Evolutionary conservation across 2,113 vertebrate genomes (phyloP), one percentile per base, ranked within the genome.

Genomic region (Colinus virginianus): DNA sequence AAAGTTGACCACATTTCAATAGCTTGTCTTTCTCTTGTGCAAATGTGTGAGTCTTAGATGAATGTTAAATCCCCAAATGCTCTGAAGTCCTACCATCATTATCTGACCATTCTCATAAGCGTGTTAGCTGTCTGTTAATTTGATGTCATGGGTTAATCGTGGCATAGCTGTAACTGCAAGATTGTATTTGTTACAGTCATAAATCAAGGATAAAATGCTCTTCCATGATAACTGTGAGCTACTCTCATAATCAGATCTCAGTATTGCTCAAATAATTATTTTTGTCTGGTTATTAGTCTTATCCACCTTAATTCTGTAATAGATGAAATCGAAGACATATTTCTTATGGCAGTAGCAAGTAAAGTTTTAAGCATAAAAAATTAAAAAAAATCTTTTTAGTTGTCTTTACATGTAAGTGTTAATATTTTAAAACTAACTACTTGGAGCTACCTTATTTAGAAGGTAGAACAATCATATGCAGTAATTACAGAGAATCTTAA

Each of bases 231-330:
- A 6, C 34, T 28, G 49, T 72, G 76, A 95, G 66, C 40, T 90
- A 58, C 88, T 86, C 76, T 38, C 55, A 32, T 53, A 71, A 28
- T 88, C 69, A 86, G 62, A 84, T 88, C 66, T 62, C 49, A 48
- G 26, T 28, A 78, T 79, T 64, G 43, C 40, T 84, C n/a, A 43
- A 58, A 75, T 36, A 92, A 94, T 70, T 68, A 87, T 82, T 95
- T 94, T 80, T 61, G 43, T 21, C 76, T 92, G 30, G 23, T 79
- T 93, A 89, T 94, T 69, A 90, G 61, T 91, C 82, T 92, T 78
- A 77, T 8, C 55, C 59, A 84, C 62, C 80, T 90, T 88, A 84
- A 88, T 75, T 61, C 55, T 59, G 7, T 74, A 94, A 88, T 72
- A 46, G 92, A 79, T 77, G 51, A 71, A 93, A 88, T 93, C 93